Base-by-base conservation (phyloP, 1,140 invertebrate genomes). In the Drosophila melanogaster region DNA sequence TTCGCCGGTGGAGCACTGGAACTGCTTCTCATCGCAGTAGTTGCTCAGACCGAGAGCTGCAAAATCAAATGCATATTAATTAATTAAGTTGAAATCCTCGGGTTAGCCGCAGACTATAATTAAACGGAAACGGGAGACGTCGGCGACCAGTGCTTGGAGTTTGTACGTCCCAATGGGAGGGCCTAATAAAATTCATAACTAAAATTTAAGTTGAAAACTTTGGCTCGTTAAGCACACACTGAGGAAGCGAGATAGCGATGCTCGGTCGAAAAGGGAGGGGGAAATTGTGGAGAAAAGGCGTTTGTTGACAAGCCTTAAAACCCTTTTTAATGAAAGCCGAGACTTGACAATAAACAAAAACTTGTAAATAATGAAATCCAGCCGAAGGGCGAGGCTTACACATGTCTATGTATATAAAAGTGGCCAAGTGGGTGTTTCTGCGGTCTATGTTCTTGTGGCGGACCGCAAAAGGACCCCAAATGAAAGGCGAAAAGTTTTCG, bases 1-100 rank as follows among this genome's bases (percentile, higher is more conserved):
- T 78, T 94, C 94, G 69, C 96, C 96, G 79, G 95, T 95, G 55
- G 91, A 93, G 92, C 96, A 97, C 77, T 93, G 94, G 90, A 96
- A 96, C 83, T 96, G 96, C 90, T 95, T 94, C 76, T 94, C 90
- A 4, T 94, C 93, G 92, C 96, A 96, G 44, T 59, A 54, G 11
- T 59, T 58, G 15, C 70, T 49, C 51, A 92, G 58, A 43, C 74
- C 61, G 66, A 77, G 50, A 44, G 86, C 91, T 92, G 91, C 30
- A 84, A 77, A 84, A 83, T 89, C 71, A 87, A 89, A 86, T 83
- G 58, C 79, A 87, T 79, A 77, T 87, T 83, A 86, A 87, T 79
- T 86, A 81, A 87, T 87, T 79, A 86, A 83, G 70, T 73, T 72
- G 50, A 58, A 64, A 71, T 81, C 61, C 49, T 72, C 49, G 49